Percentiles rank a stretch among this genome's conserved stretches.
Conservation (phyloP, 2,797 vertebrate genomes). For the Aulostomus chinensis region DNA sequence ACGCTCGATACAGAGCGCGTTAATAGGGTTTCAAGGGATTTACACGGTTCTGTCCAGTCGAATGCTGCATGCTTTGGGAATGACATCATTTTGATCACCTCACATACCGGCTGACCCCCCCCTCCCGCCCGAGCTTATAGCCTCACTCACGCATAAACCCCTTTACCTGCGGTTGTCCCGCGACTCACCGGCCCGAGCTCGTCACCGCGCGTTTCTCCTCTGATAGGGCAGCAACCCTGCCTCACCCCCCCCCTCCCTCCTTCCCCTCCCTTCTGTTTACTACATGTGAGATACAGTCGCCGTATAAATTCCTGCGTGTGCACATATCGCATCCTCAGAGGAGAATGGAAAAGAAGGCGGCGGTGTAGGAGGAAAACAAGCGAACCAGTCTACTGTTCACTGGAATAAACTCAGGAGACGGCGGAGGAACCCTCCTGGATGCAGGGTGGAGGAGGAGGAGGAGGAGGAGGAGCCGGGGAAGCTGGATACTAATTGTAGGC, state of each 20-base stretch:
- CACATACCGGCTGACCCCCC: conserved; percentile 58
- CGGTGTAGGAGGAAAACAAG: conserved; percentile 30
- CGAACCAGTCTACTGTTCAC: conserved; percentile 31
- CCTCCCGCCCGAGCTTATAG: conserved; percentile 15
- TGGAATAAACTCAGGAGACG: conserved; percentile 21
- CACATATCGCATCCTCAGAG: conserved; percentile 54
- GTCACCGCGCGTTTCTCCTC: conserved; percentile 46
- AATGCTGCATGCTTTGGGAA: conserved; percentile 66
- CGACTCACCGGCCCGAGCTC: conserved; percentile 32
- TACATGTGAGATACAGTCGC: conserved; percentile 54
- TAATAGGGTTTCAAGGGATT: conserved; percentile 77
- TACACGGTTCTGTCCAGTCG: conserved; percentile 67
- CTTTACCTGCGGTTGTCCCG: conserved; percentile 62
- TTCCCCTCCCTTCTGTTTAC: conserved; percentile 52
- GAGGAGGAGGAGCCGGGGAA: conserved; percentile 7
- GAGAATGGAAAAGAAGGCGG: conserved; percentile 36
- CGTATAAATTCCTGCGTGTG: conserved; percentile 67
- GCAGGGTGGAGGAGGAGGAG: conserved; percentile 22
- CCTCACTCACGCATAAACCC: conserved; percentile 32
- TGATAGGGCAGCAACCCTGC: conserved; percentile 55
- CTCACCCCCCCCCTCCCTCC: conserved; percentile 1
- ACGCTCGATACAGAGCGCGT: conserved; percentile 50
- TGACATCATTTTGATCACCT: conserved; percentile 82
- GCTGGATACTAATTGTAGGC: conserved; percentile 24
- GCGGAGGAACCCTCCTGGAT: conserved; percentile 29